phyloP scores from a whole-genome alignment of 23 tunicate genomes.

The Styela clava region DNA sequence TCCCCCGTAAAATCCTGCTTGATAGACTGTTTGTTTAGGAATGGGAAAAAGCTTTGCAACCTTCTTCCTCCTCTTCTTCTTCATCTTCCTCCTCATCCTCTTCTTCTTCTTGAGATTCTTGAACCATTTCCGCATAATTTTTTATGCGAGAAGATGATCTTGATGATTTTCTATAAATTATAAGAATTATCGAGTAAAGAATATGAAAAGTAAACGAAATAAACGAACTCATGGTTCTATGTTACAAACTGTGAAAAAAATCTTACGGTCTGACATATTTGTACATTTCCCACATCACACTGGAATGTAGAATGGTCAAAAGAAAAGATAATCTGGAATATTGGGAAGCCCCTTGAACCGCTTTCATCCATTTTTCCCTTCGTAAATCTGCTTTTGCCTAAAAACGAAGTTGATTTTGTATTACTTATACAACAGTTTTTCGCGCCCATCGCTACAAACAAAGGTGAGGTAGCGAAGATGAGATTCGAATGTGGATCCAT shows the following conservation, averaged over 20 bases:
- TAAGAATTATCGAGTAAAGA: neutral
- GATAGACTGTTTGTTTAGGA: too few relatives aligned
- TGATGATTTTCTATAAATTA: conserved; percentile 12
- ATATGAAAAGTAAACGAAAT: neutral
- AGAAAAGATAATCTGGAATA: conserved; percentile 50
- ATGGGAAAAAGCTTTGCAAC: too few relatives aligned
- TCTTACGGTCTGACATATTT: conserved; percentile 47
- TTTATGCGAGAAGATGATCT: conserved; percentile 29
- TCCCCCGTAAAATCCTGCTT: too few relatives aligned
- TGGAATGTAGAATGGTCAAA: conserved; percentile 44
- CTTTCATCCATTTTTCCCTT: conserved; percentile 38
- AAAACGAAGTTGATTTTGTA: too few relatives aligned
- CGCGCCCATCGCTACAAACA: too few relatives aligned
- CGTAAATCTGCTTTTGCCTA: conserved; percentile 59
- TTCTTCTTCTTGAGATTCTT: conserved; percentile 29
- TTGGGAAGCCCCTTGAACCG: conserved; percentile 43
- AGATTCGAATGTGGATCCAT: too few relatives aligned
- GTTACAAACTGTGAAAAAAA: neutral
- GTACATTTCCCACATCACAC: conserved; percentile 69
- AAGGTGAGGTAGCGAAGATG: too few relatives aligned
- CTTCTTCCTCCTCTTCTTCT: conserved; percentile 34
- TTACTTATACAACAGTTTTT: too few relatives aligned
- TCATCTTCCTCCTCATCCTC: conserved; percentile 9
- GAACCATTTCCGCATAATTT: conserved; percentile 48
- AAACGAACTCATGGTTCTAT: too few relatives aligned